Base-by-base conservation (phyloP, 2,888 invertebrate genomes). In the Papilio demoleus region DNA sequence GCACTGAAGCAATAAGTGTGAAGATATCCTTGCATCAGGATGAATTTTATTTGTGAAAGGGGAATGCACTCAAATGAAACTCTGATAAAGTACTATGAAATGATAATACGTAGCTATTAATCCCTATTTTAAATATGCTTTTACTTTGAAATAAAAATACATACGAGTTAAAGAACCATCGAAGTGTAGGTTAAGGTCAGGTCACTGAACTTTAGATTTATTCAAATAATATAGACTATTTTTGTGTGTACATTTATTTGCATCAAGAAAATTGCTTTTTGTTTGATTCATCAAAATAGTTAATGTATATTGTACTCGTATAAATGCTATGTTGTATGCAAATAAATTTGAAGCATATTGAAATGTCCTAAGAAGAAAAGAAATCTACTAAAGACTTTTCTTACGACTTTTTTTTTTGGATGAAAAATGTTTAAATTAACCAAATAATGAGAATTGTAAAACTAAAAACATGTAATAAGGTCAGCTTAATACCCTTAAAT, bases 11-110 rank as follows among this genome's bases (percentile, higher is more conserved):
- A 76, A 78, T 50, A 6, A 77, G 77, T 77, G 80, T 81, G 79
- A 82, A 59, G 42, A 42, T 83, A 84, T 81, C 76, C 81, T 19
- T 78, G 80, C 81, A 81, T 84, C 75, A 82, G 80, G 77, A 81
- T 82, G 84, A 82, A 81, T 81, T 85, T 85, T 84, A 81, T 82
- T 84, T 82, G 79, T 73, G 75, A 75, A 79, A 42, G 17, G 79
- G 75, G 78, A 76, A 79, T 75, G 82, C 81, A 76, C 78, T 80
- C 79, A 81, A 77, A 76, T 81, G 81, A 77, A 76, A 75, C 73
- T 73, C 74, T 78, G 85, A 84, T 85, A 85, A 83, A 82, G 80
- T 80, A 81, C 78, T 36, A 56, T 12, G 31, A 50, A 42, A 38
- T 34, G 14, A 63, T 45, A 62, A 45, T 17, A 19, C 71, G 72